phyloP scores from a whole-genome alignment of 2,113 vertebrate species.

The Plestiodon gilberti region DNA sequence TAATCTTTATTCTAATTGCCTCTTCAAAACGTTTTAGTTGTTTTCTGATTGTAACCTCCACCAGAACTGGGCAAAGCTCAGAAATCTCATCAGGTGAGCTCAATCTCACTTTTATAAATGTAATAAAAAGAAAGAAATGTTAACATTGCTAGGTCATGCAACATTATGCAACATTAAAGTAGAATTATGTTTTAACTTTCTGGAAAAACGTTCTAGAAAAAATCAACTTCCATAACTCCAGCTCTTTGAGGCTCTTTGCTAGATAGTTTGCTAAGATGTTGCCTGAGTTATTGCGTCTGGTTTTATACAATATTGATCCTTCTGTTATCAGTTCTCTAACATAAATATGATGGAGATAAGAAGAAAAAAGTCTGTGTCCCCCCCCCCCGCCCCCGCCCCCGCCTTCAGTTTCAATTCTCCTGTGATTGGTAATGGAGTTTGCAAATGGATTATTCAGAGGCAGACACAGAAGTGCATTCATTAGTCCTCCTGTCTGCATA shows the following conservation, averaged over 20 bases:
- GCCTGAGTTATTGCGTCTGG: too few relatives aligned
- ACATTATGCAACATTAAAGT: neutral
- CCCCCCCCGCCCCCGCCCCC: too few relatives aligned
- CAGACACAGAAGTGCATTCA: neutral
- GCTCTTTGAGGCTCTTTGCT: too few relatives aligned
- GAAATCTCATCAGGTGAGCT: neutral
- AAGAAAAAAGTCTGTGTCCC: neutral
- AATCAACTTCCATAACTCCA: too few relatives aligned
- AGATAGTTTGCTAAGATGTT: too few relatives aligned
- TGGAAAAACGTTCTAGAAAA: neutral
- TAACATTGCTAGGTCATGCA: neutral
- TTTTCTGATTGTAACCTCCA: neutral
- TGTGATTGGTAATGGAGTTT: neutral
- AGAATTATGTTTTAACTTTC: neutral
- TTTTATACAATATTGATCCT: neutral
- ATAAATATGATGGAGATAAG: neutral
- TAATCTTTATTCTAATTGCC: slow-evolving; percentile 6
- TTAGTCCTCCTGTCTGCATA: neutral
- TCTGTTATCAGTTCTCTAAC: neutral
- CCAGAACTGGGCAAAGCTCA: neutral
- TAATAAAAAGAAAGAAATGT: rapidly evolving
- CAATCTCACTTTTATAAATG: neutral
- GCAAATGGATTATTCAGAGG: neutral
- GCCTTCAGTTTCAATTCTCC: too few relatives aligned
- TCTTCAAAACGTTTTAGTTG: neutral